Base-by-base conservation (phyloP, 2,888 invertebrate genomes). In the Nemapogon koenigi region DNA sequence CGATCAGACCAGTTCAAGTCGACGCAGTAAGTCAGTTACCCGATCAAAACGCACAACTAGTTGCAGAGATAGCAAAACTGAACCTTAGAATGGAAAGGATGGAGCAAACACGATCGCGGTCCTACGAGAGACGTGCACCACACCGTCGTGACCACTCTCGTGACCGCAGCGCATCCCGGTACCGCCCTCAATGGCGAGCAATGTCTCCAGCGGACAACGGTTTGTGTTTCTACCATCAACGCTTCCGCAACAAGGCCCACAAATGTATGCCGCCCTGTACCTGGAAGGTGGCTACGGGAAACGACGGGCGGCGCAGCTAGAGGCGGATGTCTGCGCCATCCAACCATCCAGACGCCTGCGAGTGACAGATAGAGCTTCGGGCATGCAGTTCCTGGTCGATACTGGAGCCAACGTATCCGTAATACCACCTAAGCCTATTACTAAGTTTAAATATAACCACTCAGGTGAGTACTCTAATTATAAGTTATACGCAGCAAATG, bases 401-500 rank as follows among this genome's bases (percentile, higher is more conserved):
- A 42, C 38, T 2, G 41, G 39, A 26, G 44, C 41, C 10, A 39
- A 42, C 25, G 35, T 43, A 10, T 43, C 41, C 2, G 42, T 45
- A 7, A 3, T 44, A 8, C 42, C 44, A 10, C 13, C 3, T 16
- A 2, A 10, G 10, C 8, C 8, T 22, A 6, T 7, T 22, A 6
- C 22, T n/a, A n/a, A n/a, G n/a, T n/a, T n/a, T n/a, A n/a, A n/a
- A n/a, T n/a, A n/a, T n/a, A n/a, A n/a, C n/a, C n/a, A n/a, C n/a
- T n/a, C n/a, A n/a, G n/a, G n/a, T n/a, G 19, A 35, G 6, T n/a
- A 28, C n/a, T n/a, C 7, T 7, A 16, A 41, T 14, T 43, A 43
- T 35, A 44, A 44, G 39, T 38, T 52, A 1, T 46, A 42, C 31
- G 49, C 51, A 1, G 49, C 50, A 6, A 55, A 51, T 25, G 41